Percentiles rank a stretch among this genome's conserved stretches.
These are phyloP conservation scores for Patella depressa DNA, from an alignment of 2,888 invertebrate genomes.

Conservation along the genomic window DNA sequence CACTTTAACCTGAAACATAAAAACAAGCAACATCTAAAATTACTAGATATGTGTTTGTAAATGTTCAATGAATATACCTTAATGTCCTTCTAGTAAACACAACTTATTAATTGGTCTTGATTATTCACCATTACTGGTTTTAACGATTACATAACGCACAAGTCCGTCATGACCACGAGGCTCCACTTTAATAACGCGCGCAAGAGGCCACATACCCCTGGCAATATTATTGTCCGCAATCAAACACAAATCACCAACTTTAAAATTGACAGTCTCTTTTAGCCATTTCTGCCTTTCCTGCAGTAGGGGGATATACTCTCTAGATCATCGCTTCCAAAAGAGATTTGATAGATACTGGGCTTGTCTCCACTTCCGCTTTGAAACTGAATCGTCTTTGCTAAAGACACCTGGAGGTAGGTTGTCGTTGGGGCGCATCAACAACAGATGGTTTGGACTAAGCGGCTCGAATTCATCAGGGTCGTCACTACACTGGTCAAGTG, in stretches of 20 bases:
- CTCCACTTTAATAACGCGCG: not conserved
- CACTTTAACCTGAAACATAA: too few relatives aligned
- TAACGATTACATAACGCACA: not conserved
- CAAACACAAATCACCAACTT: not conserved
- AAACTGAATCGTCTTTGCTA: slow-evolving; percentile 26
- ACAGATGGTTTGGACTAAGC: slow-evolving; percentile 33
- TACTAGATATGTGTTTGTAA: too few relatives aligned
- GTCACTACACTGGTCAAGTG: slow-evolving; percentile 20
- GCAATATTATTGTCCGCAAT: not conserved
- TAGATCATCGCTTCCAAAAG: not conserved
- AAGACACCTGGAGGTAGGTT: slow-evolving; percentile 30
- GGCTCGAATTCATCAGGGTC: slow-evolving; percentile 24
- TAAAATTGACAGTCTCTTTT: not conserved
- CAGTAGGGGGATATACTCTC: slow-evolving; percentile 5
- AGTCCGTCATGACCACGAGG: not conserved
- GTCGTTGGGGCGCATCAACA: slow-evolving; percentile 14
- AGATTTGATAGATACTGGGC: not conserved
- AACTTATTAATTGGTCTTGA: not conserved
- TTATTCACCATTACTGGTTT: not conserved
- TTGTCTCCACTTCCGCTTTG: slow-evolving; percentile 29
- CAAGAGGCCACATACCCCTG: not conserved
- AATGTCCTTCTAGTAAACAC: not conserved
- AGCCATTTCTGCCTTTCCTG: not conserved
- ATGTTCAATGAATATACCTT: too few relatives aligned
- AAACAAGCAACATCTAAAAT: too few relatives aligned